Evolutionary conservation across 2,888 invertebrate species (phyloP).

Genomic region (Drosophila neoperkinsi): DNA sequence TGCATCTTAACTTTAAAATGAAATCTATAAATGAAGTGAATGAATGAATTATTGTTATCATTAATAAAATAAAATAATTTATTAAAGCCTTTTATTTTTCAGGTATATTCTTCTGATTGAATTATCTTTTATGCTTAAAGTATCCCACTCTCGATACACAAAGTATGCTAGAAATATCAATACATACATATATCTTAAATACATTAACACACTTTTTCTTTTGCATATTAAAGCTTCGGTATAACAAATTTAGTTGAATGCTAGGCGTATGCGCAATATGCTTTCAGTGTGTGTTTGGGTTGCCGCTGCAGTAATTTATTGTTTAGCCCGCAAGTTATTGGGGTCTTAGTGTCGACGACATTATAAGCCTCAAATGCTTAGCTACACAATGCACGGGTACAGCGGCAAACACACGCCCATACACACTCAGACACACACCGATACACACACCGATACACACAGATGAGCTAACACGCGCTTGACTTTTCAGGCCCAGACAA

Average conservation of each 20-base stretch:
- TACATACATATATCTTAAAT: background rate
- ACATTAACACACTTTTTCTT: background rate
- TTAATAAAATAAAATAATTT: background rate
- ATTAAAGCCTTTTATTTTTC: background rate
- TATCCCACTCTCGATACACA: background rate
- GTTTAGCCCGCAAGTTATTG: constrained; percentile 71
- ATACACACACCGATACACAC: constrained; percentile 21
- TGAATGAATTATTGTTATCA: background rate
- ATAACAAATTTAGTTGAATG: constrained; percentile 1
- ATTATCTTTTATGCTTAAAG: background rate
- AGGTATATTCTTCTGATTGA: background rate
- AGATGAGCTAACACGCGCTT: constrained; percentile 30
- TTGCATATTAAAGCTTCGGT: constrained; percentile 2
- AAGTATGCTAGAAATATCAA: background rate
- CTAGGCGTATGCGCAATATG: constrained; percentile 43
- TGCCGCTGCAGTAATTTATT: constrained; percentile 61
- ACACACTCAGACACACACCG: constrained; percentile 21
- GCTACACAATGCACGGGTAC: constrained; percentile 11
- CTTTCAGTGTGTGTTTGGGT: constrained; percentile 36
- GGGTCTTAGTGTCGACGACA: constrained; percentile 73
- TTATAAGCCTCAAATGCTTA: constrained; percentile 59
- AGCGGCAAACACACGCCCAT: constrained; percentile 11
- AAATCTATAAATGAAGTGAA: background rate
- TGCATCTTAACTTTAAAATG: background rate
- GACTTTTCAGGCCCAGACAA: constrained; percentile 49